phyloP scores from a whole-genome alignment of 2,113 vertebrate genomes.

The Coturnix japonica region DNA sequence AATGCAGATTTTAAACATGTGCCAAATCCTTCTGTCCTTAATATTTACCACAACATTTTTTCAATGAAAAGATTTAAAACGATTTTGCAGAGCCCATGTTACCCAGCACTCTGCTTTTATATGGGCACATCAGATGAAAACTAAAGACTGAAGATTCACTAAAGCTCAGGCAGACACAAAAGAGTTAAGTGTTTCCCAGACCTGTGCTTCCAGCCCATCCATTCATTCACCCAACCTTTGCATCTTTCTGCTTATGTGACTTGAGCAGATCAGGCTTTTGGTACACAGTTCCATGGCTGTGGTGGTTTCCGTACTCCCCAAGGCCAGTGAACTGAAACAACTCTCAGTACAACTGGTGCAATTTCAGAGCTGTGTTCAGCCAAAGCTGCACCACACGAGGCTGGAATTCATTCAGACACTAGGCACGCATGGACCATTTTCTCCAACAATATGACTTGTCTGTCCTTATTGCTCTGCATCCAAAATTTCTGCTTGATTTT shows the following conservation, averaged over 20 bases:
- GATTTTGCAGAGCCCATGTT: background rate
- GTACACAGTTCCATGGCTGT: background rate
- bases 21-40: background rate
- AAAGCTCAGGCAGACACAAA: background rate
- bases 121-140: background rate
- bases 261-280: background rate
- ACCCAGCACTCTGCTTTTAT: background rate
- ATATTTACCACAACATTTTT: background rate
- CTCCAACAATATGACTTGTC: background rate
- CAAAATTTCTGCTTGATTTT: constrained; percentile 43
- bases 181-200: background rate
- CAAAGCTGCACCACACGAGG: background rate
- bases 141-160: background rate
- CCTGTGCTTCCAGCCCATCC: background rate
- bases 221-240: background rate
- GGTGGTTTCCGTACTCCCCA: background rate
- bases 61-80: background rate
- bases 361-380: background rate
- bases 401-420: background rate
- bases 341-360: background rate
- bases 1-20: background rate
- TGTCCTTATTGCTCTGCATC: constrained; percentile 18
- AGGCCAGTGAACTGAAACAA: background rate
- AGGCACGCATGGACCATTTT: background rate
- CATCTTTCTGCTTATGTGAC: background rate